Evolutionary conservation across 2,888 invertebrate species (phyloP), one percentile per base, ranked within the genome.

Genomic region (Rambutsinella grinnellia): DNA sequence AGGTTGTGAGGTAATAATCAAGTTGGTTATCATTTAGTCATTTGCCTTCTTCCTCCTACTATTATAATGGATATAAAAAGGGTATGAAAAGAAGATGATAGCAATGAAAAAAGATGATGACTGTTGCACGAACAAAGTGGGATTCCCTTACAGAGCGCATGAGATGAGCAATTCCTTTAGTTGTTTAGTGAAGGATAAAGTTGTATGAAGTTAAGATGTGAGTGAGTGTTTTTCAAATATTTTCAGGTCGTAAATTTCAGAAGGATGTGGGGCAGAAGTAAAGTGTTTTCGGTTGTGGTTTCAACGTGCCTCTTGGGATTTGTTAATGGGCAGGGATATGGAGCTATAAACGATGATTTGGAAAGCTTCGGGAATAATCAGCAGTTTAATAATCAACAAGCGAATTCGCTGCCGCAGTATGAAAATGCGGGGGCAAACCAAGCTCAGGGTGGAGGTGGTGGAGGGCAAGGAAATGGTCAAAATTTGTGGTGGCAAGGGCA

Each of bases 401-500:
- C 19, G 5, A 47, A n/a, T 51, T 58, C 65, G 13, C 63, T 76
- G 21, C 76, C 76, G 8, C 76, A 76, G 13, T 76, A 76, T 26
- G 76, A 70, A 8, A 51, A 65, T 26, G 57, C 36, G 46, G 57
- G 56, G 57, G 56, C 27, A 44, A 15, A 13, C 1, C 60, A 49
- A 17, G 24, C 10, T 56, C 24, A 15, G 28, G 47, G 47, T 47
- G 13, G 21, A 28, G 27, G 19, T 19, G 24, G 23, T 3, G 6
- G 27, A n/a, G 58, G 47, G n/a, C 69, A 57, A 47, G 54, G 44
- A 65, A 19, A 17, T 27, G 6, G 2, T 23, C 72, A 75, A 24
- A 79, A 82, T 77, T 71, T 74, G 53, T 83, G 82, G 82, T 81
- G 79, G 80, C 44, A 70, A 56, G 74, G 57, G 13, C 65, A 80